Base-by-base conservation (phyloP, 2,888 invertebrate genomes). In the Geotrupes spiniger region DNA sequence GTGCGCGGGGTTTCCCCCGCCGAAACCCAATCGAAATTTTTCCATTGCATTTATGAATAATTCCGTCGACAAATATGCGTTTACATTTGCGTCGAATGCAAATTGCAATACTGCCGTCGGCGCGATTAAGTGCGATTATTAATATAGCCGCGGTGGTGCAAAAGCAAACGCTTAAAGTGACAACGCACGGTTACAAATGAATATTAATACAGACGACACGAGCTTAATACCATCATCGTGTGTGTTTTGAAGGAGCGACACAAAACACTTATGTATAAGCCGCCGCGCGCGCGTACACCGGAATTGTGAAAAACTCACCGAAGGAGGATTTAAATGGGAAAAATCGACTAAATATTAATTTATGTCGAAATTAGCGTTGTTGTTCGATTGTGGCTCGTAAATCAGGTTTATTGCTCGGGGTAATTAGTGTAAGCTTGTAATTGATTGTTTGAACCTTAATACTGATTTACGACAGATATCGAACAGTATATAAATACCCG, bases 401-500 rank as follows among this genome's bases (percentile, higher is more conserved):
- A 68, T 68, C 65, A 65, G 63, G 51, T 63, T 65, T 65, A 65
- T 64, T 54, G 64, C 64, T 59, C 49, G 60, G 51, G 58, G 62
- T 68, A 68, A 68, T 68, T 68, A 68, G 65, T 62, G 57, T 64
- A 66, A 66, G 62, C 62, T 60, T 53, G 60, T 66, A 67, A 68
- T 67, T 52, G 50, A 52, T 50, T 65, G 65, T 66, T 65, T 60
- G 61, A 62, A 60, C 62, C 61, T 66, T 66, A 66, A 66, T 63
- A 51, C 64, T 64, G 66, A 66, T 68, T 66, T 66, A 66, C 64
- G 57, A 55, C 55, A 54, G 54, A 59, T 60, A 57, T 56, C 54
- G 57, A 53, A 40, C 27, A 33, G 43, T 40, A 46, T 43, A 40
- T 42, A 49, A 49, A 49, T 46, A 37, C 37, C 45, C n/a, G 27